Percentiles rank a stretch among this genome's conserved stretches.
Evolutionary conservation across 1,140 invertebrate species (phyloP).

Genomic region (Apis florea): DNA sequence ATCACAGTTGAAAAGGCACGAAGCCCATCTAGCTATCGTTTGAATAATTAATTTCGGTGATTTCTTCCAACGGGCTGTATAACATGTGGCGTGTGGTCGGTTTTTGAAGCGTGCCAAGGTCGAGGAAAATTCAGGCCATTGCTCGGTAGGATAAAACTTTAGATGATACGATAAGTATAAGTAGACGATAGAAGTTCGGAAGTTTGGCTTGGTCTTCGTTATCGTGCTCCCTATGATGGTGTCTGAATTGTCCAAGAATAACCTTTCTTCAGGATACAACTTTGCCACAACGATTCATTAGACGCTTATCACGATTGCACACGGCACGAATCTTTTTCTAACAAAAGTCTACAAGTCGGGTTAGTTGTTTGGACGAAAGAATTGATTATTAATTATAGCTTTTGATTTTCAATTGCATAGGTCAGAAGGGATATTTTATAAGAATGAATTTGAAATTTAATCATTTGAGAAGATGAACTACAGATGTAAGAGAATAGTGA

Average conservation of each 20-base stretch:
- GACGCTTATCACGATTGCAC: conserved; percentile 19
- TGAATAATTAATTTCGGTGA: conserved; percentile 42
- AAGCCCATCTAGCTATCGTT: not conserved
- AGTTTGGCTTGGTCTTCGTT: conserved; percentile 40
- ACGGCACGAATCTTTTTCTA: conserved; percentile 10
- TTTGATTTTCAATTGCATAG: not conserved
- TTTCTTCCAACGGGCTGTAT: conserved; percentile 7
- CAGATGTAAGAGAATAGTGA: not conserved
- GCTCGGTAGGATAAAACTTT: conserved; percentile 33
- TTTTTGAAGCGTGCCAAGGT: conserved; percentile 50
- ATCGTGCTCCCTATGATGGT: conserved; percentile 18
- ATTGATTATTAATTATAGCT: not conserved
- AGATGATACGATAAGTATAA: conserved; percentile 12
- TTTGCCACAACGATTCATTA: conserved; percentile 33
- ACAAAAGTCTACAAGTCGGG: not conserved
- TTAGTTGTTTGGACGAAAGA: too few species aligned
- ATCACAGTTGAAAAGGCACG: not conserved
- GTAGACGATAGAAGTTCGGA: conserved; percentile 4
- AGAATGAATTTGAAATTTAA: not conserved
- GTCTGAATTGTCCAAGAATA: conserved; percentile 24
- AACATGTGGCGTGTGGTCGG: not conserved
- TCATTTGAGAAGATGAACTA: not conserved
- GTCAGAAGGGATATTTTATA: not conserved
- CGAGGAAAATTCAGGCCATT: conserved; percentile 37
- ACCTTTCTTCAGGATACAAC: not conserved